Conservation (phyloP, 2,888 invertebrate genomes). For the Aelia acuminata region DNA sequence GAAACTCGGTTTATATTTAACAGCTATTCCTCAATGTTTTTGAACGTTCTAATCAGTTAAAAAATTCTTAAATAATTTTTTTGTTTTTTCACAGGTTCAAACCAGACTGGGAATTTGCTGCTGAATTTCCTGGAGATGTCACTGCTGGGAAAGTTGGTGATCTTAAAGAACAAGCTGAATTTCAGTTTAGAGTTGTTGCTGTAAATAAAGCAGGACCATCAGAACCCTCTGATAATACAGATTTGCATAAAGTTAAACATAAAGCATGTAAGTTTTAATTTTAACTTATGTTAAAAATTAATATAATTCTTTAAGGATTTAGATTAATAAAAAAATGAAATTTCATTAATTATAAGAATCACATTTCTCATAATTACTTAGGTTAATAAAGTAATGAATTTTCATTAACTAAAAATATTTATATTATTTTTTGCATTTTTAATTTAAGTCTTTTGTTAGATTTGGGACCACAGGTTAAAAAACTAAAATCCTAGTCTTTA, state of each 20-base stretch:
- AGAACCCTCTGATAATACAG: conserved; percentile 90
- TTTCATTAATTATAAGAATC: too few relatives aligned
- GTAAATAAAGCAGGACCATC: conserved; percentile 95
- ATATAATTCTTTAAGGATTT: not conserved
- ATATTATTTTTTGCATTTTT: too few relatives aligned
- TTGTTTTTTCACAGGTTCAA: conserved; percentile 71
- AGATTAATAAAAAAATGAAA: too few relatives aligned
- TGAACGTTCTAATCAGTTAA: not conserved
- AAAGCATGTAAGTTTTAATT: conserved; percentile 81
- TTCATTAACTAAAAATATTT: too few relatives aligned
- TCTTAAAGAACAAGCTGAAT: conserved; percentile 91
- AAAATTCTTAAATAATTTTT: not conserved
- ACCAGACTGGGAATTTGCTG: conserved; percentile 91
- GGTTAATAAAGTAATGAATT: too few relatives aligned
- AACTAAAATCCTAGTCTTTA: too few relatives aligned
- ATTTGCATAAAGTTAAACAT: conserved; percentile 89
- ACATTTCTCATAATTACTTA: too few relatives aligned
- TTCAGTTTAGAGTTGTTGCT: conserved; percentile 91
- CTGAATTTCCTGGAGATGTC: conserved; percentile 83
- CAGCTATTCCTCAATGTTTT: not conserved
- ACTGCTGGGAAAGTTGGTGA: conserved; percentile 85
- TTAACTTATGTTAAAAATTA: not conserved
- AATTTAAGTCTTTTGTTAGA: too few relatives aligned
- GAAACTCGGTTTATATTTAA: not conserved
- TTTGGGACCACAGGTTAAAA: too few relatives aligned